Evolutionary conservation across 2,888 invertebrate genomes (phyloP).

Genomic region (Drosophila testacea): DNA sequence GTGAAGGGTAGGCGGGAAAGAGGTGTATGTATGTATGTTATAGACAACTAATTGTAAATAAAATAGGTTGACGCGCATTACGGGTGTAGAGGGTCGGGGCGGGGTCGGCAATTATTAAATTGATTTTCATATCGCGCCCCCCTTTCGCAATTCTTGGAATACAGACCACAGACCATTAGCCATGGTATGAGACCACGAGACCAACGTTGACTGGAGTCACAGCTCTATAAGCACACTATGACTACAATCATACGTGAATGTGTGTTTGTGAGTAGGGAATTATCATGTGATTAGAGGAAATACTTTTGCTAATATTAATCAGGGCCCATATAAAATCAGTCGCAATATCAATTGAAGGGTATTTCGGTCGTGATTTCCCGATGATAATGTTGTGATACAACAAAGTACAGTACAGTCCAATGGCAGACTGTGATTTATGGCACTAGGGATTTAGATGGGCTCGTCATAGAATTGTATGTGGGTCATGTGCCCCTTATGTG

Average conservation of each 20-base stretch:
- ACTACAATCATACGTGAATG: constrained; percentile 19
- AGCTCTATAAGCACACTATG: constrained; percentile 10
- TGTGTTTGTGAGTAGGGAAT: constrained; percentile 51
- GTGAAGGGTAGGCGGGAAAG: background rate
- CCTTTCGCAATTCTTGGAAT: constrained; percentile 39
- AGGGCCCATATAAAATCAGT: constrained; percentile 65
- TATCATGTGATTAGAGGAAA: constrained; percentile 76
- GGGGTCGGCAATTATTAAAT: constrained; percentile 64
- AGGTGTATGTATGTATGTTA: constrained; percentile 27
- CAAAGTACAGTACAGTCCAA: constrained; percentile 4
- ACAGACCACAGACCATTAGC: constrained; percentile 21
- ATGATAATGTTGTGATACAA: constrained; percentile 29
- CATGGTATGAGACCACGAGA: constrained; percentile 28
- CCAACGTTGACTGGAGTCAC: constrained; percentile 2
- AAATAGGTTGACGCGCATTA: constrained; percentile 52
- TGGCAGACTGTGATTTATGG: constrained; percentile 50
- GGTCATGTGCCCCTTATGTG: constrained; percentile 57
- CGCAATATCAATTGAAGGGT: constrained; percentile 78
- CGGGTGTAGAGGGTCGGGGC: constrained; percentile 6
- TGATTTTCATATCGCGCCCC: constrained; percentile 71
- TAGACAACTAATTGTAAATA: constrained; percentile 76
- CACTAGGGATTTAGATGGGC: constrained; percentile 38
- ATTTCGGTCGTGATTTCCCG: constrained; percentile 70
- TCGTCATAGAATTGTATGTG: constrained; percentile 31
- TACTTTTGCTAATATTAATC: constrained; percentile 76